Evolutionary conservation across 2,797 vertebrate genomes (phyloP), one percentile per base, ranked within the genome.

Genomic region (Hafferia zeledoni): DNA sequence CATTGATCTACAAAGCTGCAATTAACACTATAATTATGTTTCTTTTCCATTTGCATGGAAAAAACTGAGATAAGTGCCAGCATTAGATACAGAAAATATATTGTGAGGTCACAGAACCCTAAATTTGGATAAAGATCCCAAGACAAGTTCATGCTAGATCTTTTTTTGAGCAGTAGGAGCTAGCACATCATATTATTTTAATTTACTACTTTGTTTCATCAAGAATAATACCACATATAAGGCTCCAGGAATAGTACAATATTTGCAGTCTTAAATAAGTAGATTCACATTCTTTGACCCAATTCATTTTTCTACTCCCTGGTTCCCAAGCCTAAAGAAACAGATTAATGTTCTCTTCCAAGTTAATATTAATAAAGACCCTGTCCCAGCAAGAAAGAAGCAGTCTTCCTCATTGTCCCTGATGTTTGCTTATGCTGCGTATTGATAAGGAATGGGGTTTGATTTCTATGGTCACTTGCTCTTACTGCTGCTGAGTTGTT

Each of bases 271-370:
- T 87, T 74, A 70, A 70, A 85, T 50, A 94, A 91, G 77, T 37
- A 84, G 55, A 80, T 80, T 83, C 35, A 35, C 0, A 0, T 33
- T 86, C 59, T 87, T 77, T 90, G 77, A 83, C 80, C 37, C 50
- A 75, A 47, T 43, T 64, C 17, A 86, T 86, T 75, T 47, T 81
- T 91, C 68, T 46, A 30, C 11, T 86, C 2, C 0, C 25, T 71
- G 43, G 27, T 78, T 93, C 47, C 87, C 55, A 84, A 92, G 47
- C 39, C 61, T 89, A 89, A 88, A 82, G 41, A 87, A 84, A 79
- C 22, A 92, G 35, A 84, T 59, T 76, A 55, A 87, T 79, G 41
- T 33, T 78, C 17, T 88, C 22, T 60, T 88, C 75, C 59, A 75
- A 76, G 55, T 72, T 72, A 94, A 77, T 82, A 79, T 67, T 64